Evolutionary conservation across 2,888 invertebrate genomes (phyloP).

Genomic region (Achlya flavicornis): DNA sequence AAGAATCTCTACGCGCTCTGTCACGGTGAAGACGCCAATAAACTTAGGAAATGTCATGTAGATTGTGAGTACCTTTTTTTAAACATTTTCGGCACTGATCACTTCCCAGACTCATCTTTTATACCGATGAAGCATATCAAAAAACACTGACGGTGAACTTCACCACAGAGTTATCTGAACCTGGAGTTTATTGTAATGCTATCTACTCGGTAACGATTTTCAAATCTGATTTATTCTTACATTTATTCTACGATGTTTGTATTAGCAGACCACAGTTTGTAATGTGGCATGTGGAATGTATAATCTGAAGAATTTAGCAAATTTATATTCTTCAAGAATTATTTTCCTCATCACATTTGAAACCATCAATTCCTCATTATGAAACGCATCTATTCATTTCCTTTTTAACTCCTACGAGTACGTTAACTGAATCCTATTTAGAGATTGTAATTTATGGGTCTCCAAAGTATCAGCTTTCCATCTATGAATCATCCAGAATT

Average conservation of each 20-base stretch:
- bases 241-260: neutral
- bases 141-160: too few relatives aligned
- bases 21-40: constrained; percentile 97
- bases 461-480: constrained; percentile 22
- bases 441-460: neutral
- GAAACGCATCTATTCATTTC: neutral
- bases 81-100: too few relatives aligned
- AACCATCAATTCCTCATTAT: neutral
- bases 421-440: neutral
- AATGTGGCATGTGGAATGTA: constrained; percentile 10
- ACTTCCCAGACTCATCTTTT: too few relatives aligned
- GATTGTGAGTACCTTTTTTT: constrained; percentile 90
- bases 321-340: neutral
- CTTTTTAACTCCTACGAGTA: neutral
- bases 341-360: neutral
- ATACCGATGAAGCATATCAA: too few relatives aligned
- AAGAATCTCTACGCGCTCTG: constrained; percentile 97
- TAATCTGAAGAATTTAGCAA: constrained; percentile 14
- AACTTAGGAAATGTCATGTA: constrained; percentile 96
- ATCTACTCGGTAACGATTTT: too few relatives aligned
- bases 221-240: neutral
- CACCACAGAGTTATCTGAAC: too few relatives aligned
- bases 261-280: neutral
- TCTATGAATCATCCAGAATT: constrained; percentile 34
- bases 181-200: too few relatives aligned